These are phyloP conservation scores for Nymphalis polychloros DNA, from an alignment of 2,888 invertebrate species.

Conservation along the genomic window DNA sequence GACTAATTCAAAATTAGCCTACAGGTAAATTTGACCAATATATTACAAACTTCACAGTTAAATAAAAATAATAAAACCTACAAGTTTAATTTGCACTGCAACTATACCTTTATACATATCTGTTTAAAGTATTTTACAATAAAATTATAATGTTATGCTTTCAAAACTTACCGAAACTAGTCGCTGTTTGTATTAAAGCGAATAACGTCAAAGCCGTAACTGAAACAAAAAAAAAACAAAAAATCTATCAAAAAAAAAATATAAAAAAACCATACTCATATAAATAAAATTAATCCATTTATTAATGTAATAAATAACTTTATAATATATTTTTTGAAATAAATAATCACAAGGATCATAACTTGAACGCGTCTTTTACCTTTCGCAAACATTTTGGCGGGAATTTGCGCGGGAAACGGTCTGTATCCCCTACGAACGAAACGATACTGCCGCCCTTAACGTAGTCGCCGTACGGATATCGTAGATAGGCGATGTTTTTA, in stretches of 20 bases:
- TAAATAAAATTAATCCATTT: neutral
- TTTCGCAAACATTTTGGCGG: conserved; percentile 69
- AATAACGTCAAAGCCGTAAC: conserved; percentile 69
- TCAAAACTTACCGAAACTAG: conserved; percentile 68
- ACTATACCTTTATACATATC: neutral
- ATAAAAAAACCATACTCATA: neutral
- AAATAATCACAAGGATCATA: neutral
- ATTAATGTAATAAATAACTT: neutral
- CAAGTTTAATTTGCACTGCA: too few relatives aligned
- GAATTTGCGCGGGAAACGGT: conserved; percentile 59
- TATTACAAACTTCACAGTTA: too few relatives aligned
- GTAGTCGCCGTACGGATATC: neutral
- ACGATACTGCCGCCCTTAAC: conserved; percentile 28
- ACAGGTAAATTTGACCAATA: too few relatives aligned
- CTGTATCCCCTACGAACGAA: conserved; percentile 49
- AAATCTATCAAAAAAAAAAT: conserved; percentile 11
- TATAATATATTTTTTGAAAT: neutral
- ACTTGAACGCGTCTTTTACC: conserved; percentile 47
- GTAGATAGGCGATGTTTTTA: neutral
- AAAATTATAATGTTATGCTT: conserved; percentile 2
- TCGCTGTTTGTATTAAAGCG: conserved; percentile 57
- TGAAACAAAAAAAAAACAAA: conserved; percentile 54
- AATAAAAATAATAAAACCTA: too few relatives aligned
- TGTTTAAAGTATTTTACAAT: neutral
- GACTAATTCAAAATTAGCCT: too few relatives aligned